A percentile compares a stretch with the other conserved stretches of the same genome.
Conservation (phyloP, 2,888 invertebrate genomes). For the Mycogona germanica region DNA sequence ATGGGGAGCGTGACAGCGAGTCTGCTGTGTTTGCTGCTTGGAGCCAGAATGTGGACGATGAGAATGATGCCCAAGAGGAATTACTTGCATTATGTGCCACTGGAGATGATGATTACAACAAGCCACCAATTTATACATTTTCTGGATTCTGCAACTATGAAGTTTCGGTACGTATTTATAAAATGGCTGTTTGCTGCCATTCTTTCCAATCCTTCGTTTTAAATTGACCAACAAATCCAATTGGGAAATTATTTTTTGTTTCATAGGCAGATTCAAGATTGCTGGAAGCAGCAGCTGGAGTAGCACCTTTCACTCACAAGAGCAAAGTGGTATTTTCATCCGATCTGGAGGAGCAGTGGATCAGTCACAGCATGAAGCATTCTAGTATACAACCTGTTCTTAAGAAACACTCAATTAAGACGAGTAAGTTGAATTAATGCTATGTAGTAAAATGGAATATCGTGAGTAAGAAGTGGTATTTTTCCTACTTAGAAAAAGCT, state of each 20-base stretch:
- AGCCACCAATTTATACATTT: constrained; percentile 3
- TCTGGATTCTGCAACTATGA: not conserved
- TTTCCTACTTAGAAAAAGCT: not conserved
- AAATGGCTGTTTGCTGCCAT: no score
- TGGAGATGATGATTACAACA: constrained; percentile 14
- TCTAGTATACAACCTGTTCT: constrained; percentile 22
- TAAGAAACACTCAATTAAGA: constrained; percentile 13
- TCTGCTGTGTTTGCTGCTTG: not conserved
- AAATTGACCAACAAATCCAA: no score
- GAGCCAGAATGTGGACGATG: constrained; percentile 9
- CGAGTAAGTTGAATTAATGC: constrained; percentile 4
- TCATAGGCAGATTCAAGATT: no score
- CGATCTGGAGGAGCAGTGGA: constrained; percentile 32
- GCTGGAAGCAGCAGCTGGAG: no score
- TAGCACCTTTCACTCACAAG: constrained; percentile 16
- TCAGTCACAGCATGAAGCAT: constrained; percentile 21
- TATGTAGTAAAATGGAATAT: not conserved
- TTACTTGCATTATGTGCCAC: no score
- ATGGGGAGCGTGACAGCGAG: constrained; percentile 4
- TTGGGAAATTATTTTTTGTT: no score
- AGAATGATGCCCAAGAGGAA: constrained; percentile 4
- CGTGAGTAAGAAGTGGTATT: not conserved
- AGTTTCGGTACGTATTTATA: not conserved
- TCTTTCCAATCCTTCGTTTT: no score
- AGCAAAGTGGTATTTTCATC: constrained; percentile 29